phyloP scores from a whole-genome alignment of 2,113 vertebrate species.

The Cochlearius cochlearius region DNA sequence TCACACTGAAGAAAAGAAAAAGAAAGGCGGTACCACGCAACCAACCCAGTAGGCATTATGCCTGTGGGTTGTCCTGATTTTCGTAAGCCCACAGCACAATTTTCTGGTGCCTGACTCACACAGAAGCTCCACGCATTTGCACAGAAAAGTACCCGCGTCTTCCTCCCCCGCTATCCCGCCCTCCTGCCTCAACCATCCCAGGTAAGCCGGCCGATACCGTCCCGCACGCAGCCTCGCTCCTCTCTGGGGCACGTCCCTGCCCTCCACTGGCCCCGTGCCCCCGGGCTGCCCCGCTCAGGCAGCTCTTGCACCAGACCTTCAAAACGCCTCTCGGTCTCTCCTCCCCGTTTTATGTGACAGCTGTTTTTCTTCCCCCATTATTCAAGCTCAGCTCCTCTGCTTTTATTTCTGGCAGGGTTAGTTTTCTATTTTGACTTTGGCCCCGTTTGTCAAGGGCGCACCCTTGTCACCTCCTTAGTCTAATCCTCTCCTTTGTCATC shows the following conservation, averaged over 20 bases:
- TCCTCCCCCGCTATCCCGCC: background rate
- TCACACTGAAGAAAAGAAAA: background rate
- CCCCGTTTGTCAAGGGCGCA: background rate
- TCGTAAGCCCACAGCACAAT: background rate
- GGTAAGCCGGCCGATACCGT: fast-evolving
- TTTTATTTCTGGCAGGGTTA: background rate
- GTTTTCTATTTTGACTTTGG: constrained; percentile 7
- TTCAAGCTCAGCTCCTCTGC: background rate
- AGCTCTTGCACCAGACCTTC: background rate
- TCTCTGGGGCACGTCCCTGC: background rate
- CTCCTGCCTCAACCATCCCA: background rate
- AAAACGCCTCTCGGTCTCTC: background rate
- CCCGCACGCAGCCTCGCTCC: background rate
- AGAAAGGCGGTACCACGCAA: background rate
- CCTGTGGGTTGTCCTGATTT: background rate
- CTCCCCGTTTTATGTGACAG: background rate
- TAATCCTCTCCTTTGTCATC: background rate
- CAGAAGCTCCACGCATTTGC: background rate
- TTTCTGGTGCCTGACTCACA: background rate
- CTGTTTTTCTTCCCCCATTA: background rate
- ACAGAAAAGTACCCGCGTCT: background rate
- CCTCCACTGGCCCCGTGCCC: background rate
- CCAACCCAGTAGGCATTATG: background rate
- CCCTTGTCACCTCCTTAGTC: background rate
- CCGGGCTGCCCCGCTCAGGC: background rate